phyloP scores from a whole-genome alignment of 1,140 invertebrate species.

The Pseudomyrmex sp. region DNA sequence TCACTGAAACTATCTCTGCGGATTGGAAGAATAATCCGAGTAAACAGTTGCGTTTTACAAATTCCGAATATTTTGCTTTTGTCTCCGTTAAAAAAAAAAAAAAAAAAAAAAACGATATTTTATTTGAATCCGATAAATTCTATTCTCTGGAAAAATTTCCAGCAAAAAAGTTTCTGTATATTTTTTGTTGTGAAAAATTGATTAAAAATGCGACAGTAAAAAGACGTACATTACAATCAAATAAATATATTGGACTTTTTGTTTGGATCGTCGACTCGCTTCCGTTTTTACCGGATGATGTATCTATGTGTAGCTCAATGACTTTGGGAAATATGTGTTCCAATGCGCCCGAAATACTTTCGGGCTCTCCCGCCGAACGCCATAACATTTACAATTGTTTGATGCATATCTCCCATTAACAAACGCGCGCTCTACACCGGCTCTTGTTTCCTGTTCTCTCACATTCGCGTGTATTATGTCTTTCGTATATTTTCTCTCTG shows the following conservation, averaged over 20 bases:
- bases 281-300: conserved; percentile 10
- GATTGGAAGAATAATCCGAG: too few relatives aligned
- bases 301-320: neutral
- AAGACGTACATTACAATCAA: neutral
- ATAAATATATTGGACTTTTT: conserved; percentile 21
- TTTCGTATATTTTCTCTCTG: conserved; percentile 42
- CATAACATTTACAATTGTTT: conserved; percentile 52
- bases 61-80: neutral
- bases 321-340: conserved; percentile 12
- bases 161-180: neutral
- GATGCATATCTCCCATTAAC: conserved; percentile 39
- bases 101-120: neutral
- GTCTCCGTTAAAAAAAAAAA: too few relatives aligned
- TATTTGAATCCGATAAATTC: neutral
- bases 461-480: conserved; percentile 35
- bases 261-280: conserved; percentile 21
- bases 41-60: too few relatives aligned
- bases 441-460: neutral
- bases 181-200: neutral
- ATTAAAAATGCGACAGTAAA: conserved; percentile 1
- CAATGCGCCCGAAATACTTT: conserved; percentile 40
- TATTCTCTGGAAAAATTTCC: neutral
- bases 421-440: conserved; percentile 29
- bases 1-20: too few relatives aligned
- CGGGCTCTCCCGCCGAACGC: neutral